Conservation (phyloP, 1,140 invertebrate genomes). For the Metaphire vulgaris region DNA sequence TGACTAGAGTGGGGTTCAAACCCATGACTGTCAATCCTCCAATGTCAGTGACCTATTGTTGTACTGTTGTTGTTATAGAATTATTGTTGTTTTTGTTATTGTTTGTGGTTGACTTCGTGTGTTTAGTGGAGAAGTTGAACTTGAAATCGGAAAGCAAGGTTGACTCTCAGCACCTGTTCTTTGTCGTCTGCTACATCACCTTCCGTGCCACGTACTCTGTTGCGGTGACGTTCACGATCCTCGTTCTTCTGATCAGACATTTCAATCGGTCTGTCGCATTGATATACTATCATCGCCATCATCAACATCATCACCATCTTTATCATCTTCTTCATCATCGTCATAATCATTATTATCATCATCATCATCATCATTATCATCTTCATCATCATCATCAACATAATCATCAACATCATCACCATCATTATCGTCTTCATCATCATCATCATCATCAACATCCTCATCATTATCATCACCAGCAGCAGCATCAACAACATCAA, state of each 20-base stretch:
- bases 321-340: background rate
- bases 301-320: background rate
- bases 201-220: slow-evolving; percentile 28
- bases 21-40: too few relatives aligned
- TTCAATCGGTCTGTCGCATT: slow-evolving; percentile 25
- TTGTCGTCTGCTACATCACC: slow-evolving; percentile 29
- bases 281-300: background rate
- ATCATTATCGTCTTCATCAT: too few relatives aligned
- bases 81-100: too few relatives aligned
- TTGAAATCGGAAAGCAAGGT: slow-evolving; percentile 27
- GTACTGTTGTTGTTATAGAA: too few relatives aligned
- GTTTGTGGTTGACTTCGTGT: too few relatives aligned
- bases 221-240: slow-evolving; percentile 27
- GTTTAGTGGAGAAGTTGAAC: background rate
- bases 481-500: too few relatives aligned
- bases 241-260: slow-evolving; percentile 25
- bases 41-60: too few relatives aligned
- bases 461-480: too few relatives aligned
- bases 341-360: background rate
- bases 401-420: too few relatives aligned
- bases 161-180: slow-evolving; percentile 27
- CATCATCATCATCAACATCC: too few relatives aligned
- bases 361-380: background rate
- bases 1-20: too few relatives aligned
- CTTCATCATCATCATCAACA: background rate